Evolutionary conservation across 2,888 invertebrate genomes (phyloP), one percentile per base, ranked within the genome.

Genomic region (Ditylenchus weischeri): DNA sequence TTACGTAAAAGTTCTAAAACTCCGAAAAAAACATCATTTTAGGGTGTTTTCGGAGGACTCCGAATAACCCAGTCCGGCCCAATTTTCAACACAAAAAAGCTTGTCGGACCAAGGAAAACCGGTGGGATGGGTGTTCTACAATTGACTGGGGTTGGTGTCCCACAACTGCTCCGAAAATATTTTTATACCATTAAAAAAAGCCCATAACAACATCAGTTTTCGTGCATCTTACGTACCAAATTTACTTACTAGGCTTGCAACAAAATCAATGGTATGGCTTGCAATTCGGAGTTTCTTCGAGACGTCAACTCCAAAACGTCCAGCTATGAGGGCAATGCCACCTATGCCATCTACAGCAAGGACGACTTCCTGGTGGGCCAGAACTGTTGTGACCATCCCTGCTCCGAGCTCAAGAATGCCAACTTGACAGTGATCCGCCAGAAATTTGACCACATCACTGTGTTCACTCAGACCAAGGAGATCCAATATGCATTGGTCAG

Each of bases 311-410:
- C 35, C 35, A 43, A 67, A 8, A 23, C 69, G 66, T 21, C n/a
- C 21, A 49, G 69, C n/a, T 66, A 78, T 67, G 79, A 79, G 58
- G 79, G 77, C 18, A 68, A 70, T 38, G 70, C 76, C 66, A 72
- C 76, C 3, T 79, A 72, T 54, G 71, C 77, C 13, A 72, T 79
- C 48, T 76, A 75, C 59, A 65, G 65, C 65, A 48, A 61, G 6
- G 49, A 71, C 23, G 81, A 81, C 66, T 69, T 69, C 35, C 72
- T 79, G 64, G 78, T 81, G 36, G 81, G 81, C 0, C 63, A 70
- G 51, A 54, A 77, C 10, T 74, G 74, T 54, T 75, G 75, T 50
- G 77, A 72, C 2, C 54, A 78, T 8, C 59, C 23, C 19, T 74
- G 74, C 62, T 51, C 49, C n/a, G 69, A 72, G 36, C 63, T 73